Conservation (phyloP, 2,888 invertebrate genomes). For the Mythimna impura region DNA sequence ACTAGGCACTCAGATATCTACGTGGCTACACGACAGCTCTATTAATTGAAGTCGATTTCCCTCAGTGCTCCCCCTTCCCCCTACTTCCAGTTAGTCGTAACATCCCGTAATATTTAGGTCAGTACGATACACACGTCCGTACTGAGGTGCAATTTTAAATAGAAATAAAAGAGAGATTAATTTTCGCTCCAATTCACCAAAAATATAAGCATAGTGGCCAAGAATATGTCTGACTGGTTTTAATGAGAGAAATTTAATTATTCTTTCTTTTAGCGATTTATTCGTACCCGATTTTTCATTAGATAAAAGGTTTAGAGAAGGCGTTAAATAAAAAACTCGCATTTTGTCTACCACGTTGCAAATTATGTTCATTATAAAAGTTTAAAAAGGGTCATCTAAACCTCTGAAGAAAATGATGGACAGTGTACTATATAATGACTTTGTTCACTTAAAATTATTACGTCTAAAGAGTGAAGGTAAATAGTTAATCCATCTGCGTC, state of each 20-base stretch:
- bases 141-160: conserved; percentile 75
- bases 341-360: conserved; percentile 10
- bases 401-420: conserved; percentile 37
- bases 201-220: conserved; percentile 59
- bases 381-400: conserved; percentile 21
- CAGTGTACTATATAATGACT: conserved; percentile 36
- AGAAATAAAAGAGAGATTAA: conserved; percentile 75
- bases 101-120: conserved; percentile 79
- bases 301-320: conserved; percentile 17
- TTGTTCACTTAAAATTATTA: conserved; percentile 53
- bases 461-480: conserved; percentile 34
- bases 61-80: conserved; percentile 52
- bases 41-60: conserved; percentile 67
- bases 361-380: conserved; percentile 31
- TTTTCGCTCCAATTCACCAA: conserved; percentile 73
- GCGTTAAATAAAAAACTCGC: not conserved
- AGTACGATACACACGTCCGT: conserved; percentile 72
- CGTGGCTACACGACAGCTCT: conserved; percentile 47
- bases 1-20: conserved; percentile 24
- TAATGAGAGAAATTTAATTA: conserved; percentile 68
- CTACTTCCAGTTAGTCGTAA: conserved; percentile 61
- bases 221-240: conserved; percentile 61
- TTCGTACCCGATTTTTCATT: conserved; percentile 29
- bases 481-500: conserved; percentile 35
- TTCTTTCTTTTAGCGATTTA: conserved; percentile 31